Percentiles rank a stretch among this genome's conserved stretches.
Evolutionary conservation across 2,888 invertebrate species (phyloP).

Genomic region (Plagiodera versicolora): DNA sequence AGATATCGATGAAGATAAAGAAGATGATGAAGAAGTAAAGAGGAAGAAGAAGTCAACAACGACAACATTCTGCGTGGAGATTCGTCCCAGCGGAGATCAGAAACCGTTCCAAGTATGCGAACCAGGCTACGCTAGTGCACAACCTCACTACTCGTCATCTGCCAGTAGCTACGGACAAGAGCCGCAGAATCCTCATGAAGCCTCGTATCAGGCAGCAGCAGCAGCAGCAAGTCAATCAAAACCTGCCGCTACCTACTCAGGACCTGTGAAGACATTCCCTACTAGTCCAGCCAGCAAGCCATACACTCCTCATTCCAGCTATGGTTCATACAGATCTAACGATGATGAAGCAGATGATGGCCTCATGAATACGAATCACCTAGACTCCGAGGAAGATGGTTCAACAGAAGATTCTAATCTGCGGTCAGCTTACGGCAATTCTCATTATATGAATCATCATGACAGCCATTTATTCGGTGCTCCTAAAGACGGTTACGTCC

Average conservation of each 20-base stretch:
- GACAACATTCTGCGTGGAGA: conserved; percentile 57
- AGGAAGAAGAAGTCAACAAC: conserved; percentile 52
- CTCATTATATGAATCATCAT: not conserved
- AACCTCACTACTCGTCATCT: conserved; percentile 18
- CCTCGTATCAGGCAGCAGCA: conserved; percentile 9
- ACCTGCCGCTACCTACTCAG: conserved; percentile 23
- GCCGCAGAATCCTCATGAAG: conserved; percentile 26
- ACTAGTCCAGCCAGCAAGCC: conserved; percentile 2
- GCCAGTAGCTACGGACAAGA: conserved; percentile 13
- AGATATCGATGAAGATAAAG: conserved; percentile 5
- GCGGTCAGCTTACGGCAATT: conserved; percentile 16
- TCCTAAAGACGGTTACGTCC: conserved; percentile 5
- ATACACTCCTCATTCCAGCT: not conserved
- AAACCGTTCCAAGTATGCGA: conserved; percentile 53
- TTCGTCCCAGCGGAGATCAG: conserved; percentile 51
- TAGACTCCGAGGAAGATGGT: conserved; percentile 7
- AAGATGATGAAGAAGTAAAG: conserved; percentile 39
- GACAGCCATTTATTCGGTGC: conserved; percentile 16
- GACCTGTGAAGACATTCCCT: conserved; percentile 29
- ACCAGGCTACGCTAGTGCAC: conserved; percentile 27
- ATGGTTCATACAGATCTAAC: conserved; percentile 24
- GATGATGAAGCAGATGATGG: not conserved
- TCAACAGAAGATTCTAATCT: conserved; percentile 3
- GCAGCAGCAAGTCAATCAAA: conserved; percentile 14
- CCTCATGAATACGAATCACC: conserved; percentile 13